phyloP scores from a whole-genome alignment of 2,888 invertebrate genomes.

The Vannuccia rotundouncinata region DNA sequence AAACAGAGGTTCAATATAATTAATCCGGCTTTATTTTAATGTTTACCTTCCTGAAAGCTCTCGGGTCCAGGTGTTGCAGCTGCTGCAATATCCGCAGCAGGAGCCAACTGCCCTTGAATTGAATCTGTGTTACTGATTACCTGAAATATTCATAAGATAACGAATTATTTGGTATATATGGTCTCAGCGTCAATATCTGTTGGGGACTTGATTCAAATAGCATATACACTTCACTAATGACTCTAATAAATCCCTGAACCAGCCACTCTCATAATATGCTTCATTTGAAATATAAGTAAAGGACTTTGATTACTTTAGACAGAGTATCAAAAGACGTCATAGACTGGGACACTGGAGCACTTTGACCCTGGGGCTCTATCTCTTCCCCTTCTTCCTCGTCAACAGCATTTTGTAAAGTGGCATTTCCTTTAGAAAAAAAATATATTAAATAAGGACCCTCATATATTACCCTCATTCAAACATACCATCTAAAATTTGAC shows the following conservation, averaged over 20 bases:
- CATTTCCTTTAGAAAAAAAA: not conserved
- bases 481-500: constrained; percentile 20
- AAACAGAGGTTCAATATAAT: not conserved
- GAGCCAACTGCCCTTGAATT: not conserved
- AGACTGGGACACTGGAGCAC: not conserved
- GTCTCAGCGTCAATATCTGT: too few relatives aligned
- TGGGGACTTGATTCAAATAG: too few relatives aligned
- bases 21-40: too few relatives aligned
- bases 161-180: too few relatives aligned
- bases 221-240: too few relatives aligned
- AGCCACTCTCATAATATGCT: too few relatives aligned
- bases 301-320: constrained; percentile 9
- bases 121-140: constrained; percentile 9
- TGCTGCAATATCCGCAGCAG: not conserved
- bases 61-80: too few relatives aligned
- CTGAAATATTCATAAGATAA: too few relatives aligned
- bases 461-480: not conserved
- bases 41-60: too few relatives aligned
- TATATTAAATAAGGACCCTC: not conserved
- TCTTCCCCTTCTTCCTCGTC: not conserved
- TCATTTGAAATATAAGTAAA: too few relatives aligned
- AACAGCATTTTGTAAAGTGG: not conserved
- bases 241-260: too few relatives aligned
- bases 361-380: not conserved
- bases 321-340: not conserved